These are phyloP conservation scores for Rhyacophila evoluta DNA, from an alignment of 2,888 invertebrate genomes.

Conservation along the genomic window DNA sequence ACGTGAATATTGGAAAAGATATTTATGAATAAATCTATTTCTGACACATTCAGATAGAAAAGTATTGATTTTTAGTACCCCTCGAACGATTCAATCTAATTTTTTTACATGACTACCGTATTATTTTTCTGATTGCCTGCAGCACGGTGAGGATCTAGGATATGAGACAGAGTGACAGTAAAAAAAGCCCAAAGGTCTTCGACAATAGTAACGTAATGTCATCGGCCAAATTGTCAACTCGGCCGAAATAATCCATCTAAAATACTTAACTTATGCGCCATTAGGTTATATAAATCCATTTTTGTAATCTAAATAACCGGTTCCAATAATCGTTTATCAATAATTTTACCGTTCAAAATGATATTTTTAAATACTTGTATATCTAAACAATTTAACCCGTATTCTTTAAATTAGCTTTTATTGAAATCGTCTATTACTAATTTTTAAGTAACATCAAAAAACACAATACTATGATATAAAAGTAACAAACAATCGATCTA, in stretches of 20 bases:
- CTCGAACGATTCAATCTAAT: not conserved
- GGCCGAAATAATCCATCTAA: not conserved
- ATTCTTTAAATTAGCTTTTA: no score
- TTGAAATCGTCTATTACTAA: no score
- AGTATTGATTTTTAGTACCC: conserved; percentile 19
- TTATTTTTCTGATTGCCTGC: conserved; percentile 5
- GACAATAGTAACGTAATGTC: not conserved
- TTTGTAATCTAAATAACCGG: not conserved
- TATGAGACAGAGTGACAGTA: not conserved
- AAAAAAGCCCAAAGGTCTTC: not conserved
- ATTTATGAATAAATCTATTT: not conserved
- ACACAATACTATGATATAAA: no score
- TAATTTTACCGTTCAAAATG: no score
- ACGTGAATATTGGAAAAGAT: not conserved
- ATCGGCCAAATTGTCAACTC: not conserved
- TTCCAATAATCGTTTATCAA: not conserved
- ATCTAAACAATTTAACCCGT: no score
- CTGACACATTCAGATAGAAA: not conserved
- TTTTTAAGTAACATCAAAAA: no score
- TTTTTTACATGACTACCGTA: not conserved
- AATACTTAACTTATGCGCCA: not conserved
- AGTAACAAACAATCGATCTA: no score
- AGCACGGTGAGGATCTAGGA: not conserved
- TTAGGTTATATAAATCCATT: not conserved
- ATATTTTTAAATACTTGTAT: no score